Evolutionary conservation across 2,113 vertebrate genomes (phyloP).

Genomic region (Hippocampus barbouri): DNA sequence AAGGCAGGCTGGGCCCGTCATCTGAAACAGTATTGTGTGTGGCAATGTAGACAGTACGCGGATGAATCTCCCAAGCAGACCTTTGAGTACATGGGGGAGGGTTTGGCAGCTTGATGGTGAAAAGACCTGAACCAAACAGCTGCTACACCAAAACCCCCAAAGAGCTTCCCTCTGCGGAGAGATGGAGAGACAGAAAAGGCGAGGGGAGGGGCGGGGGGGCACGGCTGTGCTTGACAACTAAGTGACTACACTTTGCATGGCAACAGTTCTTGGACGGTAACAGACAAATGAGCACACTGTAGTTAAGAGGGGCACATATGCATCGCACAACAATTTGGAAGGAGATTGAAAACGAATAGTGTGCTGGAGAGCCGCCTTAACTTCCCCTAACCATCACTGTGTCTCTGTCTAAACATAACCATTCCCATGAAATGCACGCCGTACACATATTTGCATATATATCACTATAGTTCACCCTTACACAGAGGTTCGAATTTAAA

Average conservation of each 20-base stretch:
- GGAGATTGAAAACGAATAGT: background rate
- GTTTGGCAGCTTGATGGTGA: constrained; percentile 62
- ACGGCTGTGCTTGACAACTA: constrained; percentile 69
- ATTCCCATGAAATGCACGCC: background rate
- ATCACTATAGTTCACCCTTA: background rate
- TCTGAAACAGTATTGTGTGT: constrained; percentile 68
- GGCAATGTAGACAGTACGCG: constrained; percentile 68
- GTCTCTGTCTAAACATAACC: background rate
- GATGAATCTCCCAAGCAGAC: constrained; percentile 57
- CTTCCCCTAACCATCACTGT: background rate
- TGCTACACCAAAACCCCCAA: constrained; percentile 63
- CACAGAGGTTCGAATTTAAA: background rate
- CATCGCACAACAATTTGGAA: constrained; percentile 39
- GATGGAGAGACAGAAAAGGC: constrained; percentile 39
- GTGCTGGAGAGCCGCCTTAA: background rate
- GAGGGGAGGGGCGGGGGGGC: constrained; percentile 21
- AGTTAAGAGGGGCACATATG: constrained; percentile 37
- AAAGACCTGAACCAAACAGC: constrained; percentile 71
- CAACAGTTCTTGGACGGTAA: constrained; percentile 68
- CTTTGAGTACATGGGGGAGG: constrained; percentile 55
- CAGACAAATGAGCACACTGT: constrained; percentile 38
- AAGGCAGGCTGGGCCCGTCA: constrained; percentile 51
- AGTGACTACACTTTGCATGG: constrained; percentile 69
- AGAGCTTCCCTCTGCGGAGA: constrained; percentile 64
- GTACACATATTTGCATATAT: background rate